These are phyloP conservation scores for Hipposideros larvatus DNA, from an alignment of 2,797 vertebrate species.

Conservation along the genomic window DNA sequence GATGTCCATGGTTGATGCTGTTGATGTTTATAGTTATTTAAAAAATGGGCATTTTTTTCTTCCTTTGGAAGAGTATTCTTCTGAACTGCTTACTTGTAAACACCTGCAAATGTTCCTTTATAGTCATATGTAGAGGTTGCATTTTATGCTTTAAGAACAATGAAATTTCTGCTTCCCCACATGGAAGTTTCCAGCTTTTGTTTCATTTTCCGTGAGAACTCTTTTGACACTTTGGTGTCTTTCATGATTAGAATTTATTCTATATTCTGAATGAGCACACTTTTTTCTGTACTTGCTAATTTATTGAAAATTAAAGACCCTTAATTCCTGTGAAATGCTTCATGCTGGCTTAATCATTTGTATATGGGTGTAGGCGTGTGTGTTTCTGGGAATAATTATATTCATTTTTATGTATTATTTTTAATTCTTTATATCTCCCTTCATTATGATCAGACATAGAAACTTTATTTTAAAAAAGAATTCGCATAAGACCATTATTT, in stretches of 20 bases:
- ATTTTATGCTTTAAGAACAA: slow-evolving; percentile 87
- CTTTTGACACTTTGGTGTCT: neutral
- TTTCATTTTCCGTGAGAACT: rapidly evolving
- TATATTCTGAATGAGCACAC: slow-evolving; percentile 26
- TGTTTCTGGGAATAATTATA: neutral
- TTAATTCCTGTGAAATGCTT: neutral
- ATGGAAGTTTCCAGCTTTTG: neutral
- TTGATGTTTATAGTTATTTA: neutral
- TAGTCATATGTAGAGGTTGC: slow-evolving; percentile 85
- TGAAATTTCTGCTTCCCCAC: slow-evolving; percentile 89
- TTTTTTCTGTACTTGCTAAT: neutral
- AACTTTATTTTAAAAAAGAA: slow-evolving; percentile 44
- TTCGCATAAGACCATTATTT: neutral
- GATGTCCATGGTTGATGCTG: neutral
- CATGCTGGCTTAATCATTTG: neutral
- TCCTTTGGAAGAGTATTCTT: neutral
- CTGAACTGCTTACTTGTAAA: slow-evolving; percentile 63
- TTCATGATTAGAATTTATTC: neutral
- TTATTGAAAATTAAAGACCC: neutral
- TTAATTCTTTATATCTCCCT: neutral
- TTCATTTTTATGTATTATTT: slow-evolving; percentile 1
- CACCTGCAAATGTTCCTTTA: slow-evolving; percentile 71
- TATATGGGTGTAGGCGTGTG: neutral
- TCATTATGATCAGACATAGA: neutral
- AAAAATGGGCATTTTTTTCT: neutral